Conservation (phyloP, 2,113 vertebrate species). For the Amia ocellicauda region DNA sequence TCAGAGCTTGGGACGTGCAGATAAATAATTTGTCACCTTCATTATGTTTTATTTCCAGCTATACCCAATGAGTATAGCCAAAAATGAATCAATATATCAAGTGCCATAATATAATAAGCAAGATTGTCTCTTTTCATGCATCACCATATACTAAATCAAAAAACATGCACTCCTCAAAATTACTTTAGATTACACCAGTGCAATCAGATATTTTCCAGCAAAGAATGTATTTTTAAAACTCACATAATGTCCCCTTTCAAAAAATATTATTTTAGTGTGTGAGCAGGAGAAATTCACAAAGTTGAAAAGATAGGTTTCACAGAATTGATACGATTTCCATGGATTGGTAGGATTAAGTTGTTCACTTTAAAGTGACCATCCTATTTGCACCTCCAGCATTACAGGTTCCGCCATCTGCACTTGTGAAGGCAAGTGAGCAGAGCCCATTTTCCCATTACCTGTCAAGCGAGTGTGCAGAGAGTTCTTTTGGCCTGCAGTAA, state of each 20-base stretch:
- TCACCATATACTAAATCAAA: no score
- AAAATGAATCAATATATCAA: no score
- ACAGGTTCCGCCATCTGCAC: constrained; percentile 70
- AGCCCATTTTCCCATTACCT: constrained; percentile 76
- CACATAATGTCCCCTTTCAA: neutral
- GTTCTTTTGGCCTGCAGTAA: constrained; percentile 73
- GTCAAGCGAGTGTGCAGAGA: constrained; percentile 69
- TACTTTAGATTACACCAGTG: no score
- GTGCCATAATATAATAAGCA: no score
- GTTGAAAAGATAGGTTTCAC: constrained; percentile 62
- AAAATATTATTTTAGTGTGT: neutral
- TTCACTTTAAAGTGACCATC: constrained; percentile 71
- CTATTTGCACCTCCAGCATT: constrained; percentile 55
- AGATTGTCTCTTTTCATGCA: no score
- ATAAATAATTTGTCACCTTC: no score
- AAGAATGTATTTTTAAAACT: no score
- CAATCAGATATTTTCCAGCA: no score
- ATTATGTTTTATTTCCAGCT: no score
- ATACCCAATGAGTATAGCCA: no score
- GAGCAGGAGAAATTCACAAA: neutral
- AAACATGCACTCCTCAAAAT: no score
- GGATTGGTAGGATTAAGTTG: constrained; percentile 76
- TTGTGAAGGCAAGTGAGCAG: constrained; percentile 70
- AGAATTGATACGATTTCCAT: constrained; percentile 70
- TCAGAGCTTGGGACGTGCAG: no score